These are phyloP conservation scores for Orchesella cincta DNA, from an alignment of 1,140 invertebrate species.

Conservation along the genomic window DNA sequence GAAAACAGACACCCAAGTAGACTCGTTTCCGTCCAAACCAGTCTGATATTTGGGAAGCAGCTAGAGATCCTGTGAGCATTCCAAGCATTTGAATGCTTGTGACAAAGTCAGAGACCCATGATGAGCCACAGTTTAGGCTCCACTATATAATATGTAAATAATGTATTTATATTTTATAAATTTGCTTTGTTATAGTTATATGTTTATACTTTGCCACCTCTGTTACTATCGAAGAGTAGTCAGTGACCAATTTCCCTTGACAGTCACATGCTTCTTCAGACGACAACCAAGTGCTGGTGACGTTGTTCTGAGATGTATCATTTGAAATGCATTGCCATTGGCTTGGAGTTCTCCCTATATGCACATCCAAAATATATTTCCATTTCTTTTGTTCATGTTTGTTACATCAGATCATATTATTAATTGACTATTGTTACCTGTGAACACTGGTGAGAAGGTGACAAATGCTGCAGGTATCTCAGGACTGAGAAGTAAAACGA, in stretches of 20 bases:
- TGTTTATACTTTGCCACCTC: background rate
- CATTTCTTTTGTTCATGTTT: background rate
- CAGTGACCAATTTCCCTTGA: background rate
- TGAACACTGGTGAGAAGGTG: background rate
- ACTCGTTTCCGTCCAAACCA: conserved; percentile 18
- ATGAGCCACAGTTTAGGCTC: conserved; percentile 35
- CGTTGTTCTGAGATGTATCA: background rate
- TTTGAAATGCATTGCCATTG: background rate
- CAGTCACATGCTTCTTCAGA: conserved; percentile 5
- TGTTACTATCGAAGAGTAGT: background rate
- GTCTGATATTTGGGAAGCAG: conserved; percentile 30
- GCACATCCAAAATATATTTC: background rate
- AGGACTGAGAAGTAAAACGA: background rate
- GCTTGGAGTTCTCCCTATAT: conserved; percentile 7
- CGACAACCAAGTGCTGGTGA: no score
- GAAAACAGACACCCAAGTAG: background rate
- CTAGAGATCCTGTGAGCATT: conserved; percentile 37
- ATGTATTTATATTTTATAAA: background rate
- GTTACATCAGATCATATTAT: background rate
- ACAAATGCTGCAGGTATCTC: background rate
- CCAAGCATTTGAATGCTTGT: conserved; percentile 43
- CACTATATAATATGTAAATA: conserved; percentile 31
- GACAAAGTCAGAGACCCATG: conserved; percentile 42
- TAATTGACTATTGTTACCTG: background rate
- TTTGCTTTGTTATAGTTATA: background rate